Conservation (phyloP, 1,140 invertebrate species). For the Pomphorhynchus laevis region DNA sequence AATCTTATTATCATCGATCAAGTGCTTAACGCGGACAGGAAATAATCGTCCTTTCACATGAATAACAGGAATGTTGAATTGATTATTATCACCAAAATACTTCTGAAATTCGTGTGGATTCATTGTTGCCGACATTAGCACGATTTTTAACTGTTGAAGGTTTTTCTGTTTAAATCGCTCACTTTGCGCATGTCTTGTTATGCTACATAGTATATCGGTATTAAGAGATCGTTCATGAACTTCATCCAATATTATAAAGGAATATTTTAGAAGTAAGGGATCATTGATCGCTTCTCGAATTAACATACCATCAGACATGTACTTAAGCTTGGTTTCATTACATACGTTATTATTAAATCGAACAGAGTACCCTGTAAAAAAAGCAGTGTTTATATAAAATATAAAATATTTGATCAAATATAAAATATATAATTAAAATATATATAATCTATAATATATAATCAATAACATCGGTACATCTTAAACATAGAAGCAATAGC, state of each 20-base stretch:
- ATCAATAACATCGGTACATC: too few species aligned
- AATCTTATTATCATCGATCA: too few species aligned
- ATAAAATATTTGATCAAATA: neutral
- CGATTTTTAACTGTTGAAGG: slow-evolving; percentile 10
- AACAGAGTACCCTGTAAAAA: slow-evolving; percentile 36
- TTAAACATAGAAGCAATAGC: too few species aligned
- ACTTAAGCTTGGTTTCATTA: slow-evolving; percentile 36
- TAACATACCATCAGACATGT: slow-evolving; percentile 71
- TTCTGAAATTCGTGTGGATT: slow-evolving; percentile 46
- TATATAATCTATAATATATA: too few species aligned
- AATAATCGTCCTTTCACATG: slow-evolving; percentile 55
- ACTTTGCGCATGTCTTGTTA: slow-evolving; percentile 39
- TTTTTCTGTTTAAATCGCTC: slow-evolving; percentile 24
- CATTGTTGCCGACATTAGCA: slow-evolving; percentile 22
- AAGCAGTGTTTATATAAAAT: neutral
- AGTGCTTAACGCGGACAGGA: too few species aligned
- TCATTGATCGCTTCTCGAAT: slow-evolving; percentile 41
- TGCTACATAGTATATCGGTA: slow-evolving; percentile 55
- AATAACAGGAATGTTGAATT: slow-evolving; percentile 39
- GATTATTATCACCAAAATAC: slow-evolving; percentile 66
- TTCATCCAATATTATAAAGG: slow-evolving; percentile 61
- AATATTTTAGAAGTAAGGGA: slow-evolving; percentile 30
- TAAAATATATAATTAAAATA: neutral
- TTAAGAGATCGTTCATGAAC: slow-evolving; percentile 78
- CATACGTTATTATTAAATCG: slow-evolving; percentile 53